Evolutionary conservation across 1,140 invertebrate genomes (phyloP), one percentile per base, ranked within the genome.

Genomic region (Charaxes varanes): DNA sequence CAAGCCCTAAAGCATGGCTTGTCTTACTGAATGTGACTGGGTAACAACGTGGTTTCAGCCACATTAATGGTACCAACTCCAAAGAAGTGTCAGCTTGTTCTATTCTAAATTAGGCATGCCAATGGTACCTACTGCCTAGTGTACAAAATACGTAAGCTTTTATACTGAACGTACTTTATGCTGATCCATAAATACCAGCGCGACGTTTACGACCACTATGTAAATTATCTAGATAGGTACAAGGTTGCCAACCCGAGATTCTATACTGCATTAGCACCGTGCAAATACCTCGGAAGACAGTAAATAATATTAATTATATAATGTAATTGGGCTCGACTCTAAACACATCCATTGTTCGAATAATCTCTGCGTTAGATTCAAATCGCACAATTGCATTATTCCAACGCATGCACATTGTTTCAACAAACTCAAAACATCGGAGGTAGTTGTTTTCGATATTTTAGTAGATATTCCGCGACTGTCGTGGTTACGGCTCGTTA

Each of bases 151-250:
- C 12, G 15, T 31, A 31, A 31, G 28, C 28, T 31, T 31, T 31
- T 16, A 3, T 17, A 17, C 15, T n/a, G 28, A 31, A 31, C 14
- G 14, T 17, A 31, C 15, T 18, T 31, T 31, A 31, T 31, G 15
- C 11, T 31, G 28, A 31, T 31, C 28, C n/a, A 16, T 18, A 17
- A 31, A 31, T 31, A 31, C 28, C 28, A 17, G 4, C 1, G 28
- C 16, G 28, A 31, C 28, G 41, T 44, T 42, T 43, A 30, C 23
- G 22, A 36, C 41, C 14, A 10, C 41, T 36, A 44, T 44, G 41
- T 36, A 44, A 44, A 40, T 40, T 28, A 40, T 40, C 1, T 24
- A 24, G 5, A 6, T 37, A 28, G 27, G 17, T 22, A 31, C 26
- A 40, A 40, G 26, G 37, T 40, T 31, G 27, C 37, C 37, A 21